Evolutionary conservation across 2,888 invertebrate species (phyloP), one percentile per base, ranked within the genome.

Genomic region (Diadromus collaris): DNA sequence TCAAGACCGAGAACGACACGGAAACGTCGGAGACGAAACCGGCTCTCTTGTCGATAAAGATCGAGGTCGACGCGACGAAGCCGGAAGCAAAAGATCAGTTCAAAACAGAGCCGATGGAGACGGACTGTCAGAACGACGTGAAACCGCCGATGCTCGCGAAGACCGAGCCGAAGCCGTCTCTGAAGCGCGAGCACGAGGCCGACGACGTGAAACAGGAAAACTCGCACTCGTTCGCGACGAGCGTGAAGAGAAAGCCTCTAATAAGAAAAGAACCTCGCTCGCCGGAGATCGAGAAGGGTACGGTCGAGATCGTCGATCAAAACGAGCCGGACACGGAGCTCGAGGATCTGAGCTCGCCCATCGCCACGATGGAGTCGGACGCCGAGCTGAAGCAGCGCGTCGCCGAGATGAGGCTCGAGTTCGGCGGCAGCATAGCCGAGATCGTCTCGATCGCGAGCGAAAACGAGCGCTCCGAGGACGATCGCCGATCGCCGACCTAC

Each of bases 321-420:
- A 84, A 88, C 54, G 87, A 89, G 54, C 84, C 84, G 3, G 91
- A 90, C 67, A 89, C 88, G n/a, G 90, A 90, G 64, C 87, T 89
- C 70, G 92, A 91, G 56, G 91, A 90, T 69, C 89, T 92, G n/a
- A 91, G 89, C 82, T 91, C 91, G 1, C 88, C 89, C 2, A 88
- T 91, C 46, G 84, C 85, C 34, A 83, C 86, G 1, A 85, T 92
- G 83, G 92, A 92, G 82, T 90, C 91, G 0, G 92, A 92, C 68
- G 89, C 90, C 2, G 87, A 91, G 27, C 84, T 92, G 9, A 91
- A 92, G 65, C 91, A 92, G 76, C 87, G 92, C 3, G 91, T 91
- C 5, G 90, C 91, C 1, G 91, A 92, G 82, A 79, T 92, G 91
- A 90, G 91, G 70, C 90, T 92, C 58, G 92, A 92, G 81, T 92